A percentile compares a stretch with the other conserved stretches of the same genome.
These are phyloP conservation scores for Odocoileus virginianus DNA, from an alignment of 2,113 vertebrate species.

Conservation along the genomic window DNA sequence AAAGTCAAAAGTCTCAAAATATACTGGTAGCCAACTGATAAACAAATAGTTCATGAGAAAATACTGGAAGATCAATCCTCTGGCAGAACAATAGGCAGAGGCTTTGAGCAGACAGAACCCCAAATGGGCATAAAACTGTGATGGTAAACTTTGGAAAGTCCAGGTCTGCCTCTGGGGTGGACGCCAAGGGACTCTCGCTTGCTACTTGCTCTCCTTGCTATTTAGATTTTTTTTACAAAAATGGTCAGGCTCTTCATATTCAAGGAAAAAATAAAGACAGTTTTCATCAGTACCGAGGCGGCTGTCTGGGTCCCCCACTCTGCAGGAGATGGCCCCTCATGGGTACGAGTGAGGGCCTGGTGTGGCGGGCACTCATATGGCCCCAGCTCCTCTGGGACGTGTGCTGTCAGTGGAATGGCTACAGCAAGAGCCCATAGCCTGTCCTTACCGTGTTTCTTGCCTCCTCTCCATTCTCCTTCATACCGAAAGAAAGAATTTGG, in stretches of 20 bases:
- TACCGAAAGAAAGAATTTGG: conserved; percentile 80
- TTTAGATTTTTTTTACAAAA: background rate
- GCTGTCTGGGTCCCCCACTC: fast-evolving
- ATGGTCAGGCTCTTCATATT: background rate
- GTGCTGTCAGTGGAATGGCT: background rate
- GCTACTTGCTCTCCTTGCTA: background rate
- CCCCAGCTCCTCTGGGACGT: background rate
- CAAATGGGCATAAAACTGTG: background rate
- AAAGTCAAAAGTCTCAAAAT: background rate
- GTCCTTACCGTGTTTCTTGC: conserved; percentile 77
- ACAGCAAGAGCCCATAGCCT: background rate
- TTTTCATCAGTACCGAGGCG: background rate
- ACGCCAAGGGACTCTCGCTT: no score
- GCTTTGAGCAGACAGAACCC: fast-evolving
- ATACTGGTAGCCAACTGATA: background rate
- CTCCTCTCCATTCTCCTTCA: conserved; percentile 79
- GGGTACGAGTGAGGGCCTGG: no score
- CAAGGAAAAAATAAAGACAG: background rate
- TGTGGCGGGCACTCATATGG: fast-evolving
- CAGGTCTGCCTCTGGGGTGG: no score
- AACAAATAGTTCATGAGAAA: background rate
- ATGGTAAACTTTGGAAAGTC: fast-evolving
- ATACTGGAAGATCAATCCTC: background rate
- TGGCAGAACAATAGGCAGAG: background rate
- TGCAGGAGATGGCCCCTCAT: background rate